Evolutionary conservation across 2,797 vertebrate species (phyloP).

Genomic region (Sorex maritimensis): DNA sequence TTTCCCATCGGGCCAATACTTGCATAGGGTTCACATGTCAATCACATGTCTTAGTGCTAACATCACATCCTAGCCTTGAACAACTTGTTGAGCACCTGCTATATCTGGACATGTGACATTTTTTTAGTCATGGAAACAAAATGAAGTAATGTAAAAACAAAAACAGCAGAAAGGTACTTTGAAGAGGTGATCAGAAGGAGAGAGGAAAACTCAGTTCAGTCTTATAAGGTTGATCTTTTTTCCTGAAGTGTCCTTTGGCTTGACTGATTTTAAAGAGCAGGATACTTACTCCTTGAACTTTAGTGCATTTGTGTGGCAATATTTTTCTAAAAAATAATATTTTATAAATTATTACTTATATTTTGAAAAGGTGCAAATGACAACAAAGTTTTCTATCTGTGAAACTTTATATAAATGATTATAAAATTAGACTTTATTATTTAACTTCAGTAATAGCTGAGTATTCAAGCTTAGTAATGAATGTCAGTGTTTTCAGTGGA

Average conservation of each 20-base stretch:
- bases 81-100: constrained; percentile 35
- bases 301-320: not conserved
- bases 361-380: not conserved
- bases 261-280: not conserved
- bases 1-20: constrained; percentile 1
- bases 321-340: not conserved
- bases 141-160: not conserved
- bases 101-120: not conserved
- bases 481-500: not conserved
- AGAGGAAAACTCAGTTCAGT: not conserved
- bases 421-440: constrained; percentile 12
- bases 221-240: not conserved
- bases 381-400: not conserved
- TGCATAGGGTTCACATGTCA: constrained; percentile 15
- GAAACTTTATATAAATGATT: not conserved
- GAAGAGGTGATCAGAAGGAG: not conserved
- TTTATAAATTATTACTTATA: constrained; percentile 30
- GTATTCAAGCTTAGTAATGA: not conserved
- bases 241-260: not conserved
- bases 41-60: constrained; percentile 58
- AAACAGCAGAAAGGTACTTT: not conserved
- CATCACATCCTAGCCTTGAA: not conserved
- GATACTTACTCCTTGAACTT: constrained; percentile 15
- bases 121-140: constrained; percentile 43
- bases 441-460: not conserved